Conservation (phyloP, 2,888 invertebrate genomes). For the Muschampia plurimacula region DNA sequence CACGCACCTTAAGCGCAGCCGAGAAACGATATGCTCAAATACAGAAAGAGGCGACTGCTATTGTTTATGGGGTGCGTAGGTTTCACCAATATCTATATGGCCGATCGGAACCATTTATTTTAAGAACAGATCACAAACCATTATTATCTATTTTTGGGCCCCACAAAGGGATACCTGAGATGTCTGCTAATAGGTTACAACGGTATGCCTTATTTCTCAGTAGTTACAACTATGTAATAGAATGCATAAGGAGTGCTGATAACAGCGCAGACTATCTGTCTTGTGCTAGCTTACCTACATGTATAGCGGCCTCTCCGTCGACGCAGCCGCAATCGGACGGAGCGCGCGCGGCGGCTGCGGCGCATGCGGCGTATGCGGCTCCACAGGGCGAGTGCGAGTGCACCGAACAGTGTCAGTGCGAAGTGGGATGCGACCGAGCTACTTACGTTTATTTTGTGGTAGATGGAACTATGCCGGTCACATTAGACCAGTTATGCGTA, state of each 20-base stretch:
- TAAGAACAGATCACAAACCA: background rate
- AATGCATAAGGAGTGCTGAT: too few relatives aligned
- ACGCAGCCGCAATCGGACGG: too few relatives aligned
- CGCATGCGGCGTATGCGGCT: background rate
- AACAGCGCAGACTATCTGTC: too few relatives aligned
- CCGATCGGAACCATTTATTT: background rate
- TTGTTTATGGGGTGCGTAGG: background rate
- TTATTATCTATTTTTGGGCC: background rate
- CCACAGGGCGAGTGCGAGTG: background rate
- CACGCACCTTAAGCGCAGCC: background rate
- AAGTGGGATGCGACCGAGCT: background rate
- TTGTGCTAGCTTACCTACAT: too few relatives aligned
- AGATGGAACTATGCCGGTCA: background rate
- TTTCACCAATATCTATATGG: background rate
- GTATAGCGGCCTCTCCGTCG: too few relatives aligned
- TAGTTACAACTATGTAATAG: too few relatives aligned
- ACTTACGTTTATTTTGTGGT: background rate
- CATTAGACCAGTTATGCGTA: background rate
- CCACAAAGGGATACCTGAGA: background rate
- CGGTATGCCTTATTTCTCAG: too few relatives aligned
- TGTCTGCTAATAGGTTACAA: background rate
- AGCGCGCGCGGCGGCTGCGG: background rate
- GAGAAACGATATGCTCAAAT: background rate
- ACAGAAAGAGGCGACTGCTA: background rate
- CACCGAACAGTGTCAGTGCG: background rate